Evolutionary conservation across 2,888 invertebrate genomes (phyloP).

Genomic region (Platycnemis pennipes): DNA sequence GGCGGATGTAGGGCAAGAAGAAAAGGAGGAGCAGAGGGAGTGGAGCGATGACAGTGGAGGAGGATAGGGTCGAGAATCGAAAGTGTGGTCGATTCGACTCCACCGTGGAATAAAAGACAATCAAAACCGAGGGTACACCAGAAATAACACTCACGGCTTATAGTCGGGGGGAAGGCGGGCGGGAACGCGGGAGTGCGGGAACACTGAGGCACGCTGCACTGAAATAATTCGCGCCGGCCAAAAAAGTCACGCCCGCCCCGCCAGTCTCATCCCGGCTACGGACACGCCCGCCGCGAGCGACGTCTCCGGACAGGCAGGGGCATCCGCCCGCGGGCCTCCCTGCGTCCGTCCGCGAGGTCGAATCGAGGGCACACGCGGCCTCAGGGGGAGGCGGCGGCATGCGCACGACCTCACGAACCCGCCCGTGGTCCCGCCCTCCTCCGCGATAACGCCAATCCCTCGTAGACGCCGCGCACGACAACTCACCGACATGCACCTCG

Average conservation of each 20-base stretch:
- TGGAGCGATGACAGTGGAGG: neutral
- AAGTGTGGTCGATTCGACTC: neutral
- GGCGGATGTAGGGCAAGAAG: slow-evolving; percentile 20
- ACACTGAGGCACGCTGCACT: neutral
- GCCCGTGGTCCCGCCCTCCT: too few relatives aligned
- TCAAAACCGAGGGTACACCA: neutral
- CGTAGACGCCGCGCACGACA: too few relatives aligned
- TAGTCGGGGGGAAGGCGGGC: neutral
- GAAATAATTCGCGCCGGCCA: neutral
- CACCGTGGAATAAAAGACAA: neutral
- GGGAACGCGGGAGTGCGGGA: neutral
- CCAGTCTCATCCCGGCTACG: neutral
- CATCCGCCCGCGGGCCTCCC: neutral
- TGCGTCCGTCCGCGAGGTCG: neutral
- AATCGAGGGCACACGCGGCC: slow-evolving; percentile 36
- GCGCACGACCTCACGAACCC: neutral
- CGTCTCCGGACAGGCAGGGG: neutral
- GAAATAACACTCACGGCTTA: neutral
- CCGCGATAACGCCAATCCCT: too few relatives aligned
- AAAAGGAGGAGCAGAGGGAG: neutral
- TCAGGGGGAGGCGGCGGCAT: neutral
- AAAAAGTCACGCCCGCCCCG: neutral
- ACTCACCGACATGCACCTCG: too few relatives aligned
- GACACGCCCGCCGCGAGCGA: neutral
- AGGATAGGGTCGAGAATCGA: neutral